A percentile compares a stretch with the other conserved stretches of the same genome.
phyloP scores from a whole-genome alignment of 1,140 invertebrate species.

The Diabrotica undecimpunctata region DNA sequence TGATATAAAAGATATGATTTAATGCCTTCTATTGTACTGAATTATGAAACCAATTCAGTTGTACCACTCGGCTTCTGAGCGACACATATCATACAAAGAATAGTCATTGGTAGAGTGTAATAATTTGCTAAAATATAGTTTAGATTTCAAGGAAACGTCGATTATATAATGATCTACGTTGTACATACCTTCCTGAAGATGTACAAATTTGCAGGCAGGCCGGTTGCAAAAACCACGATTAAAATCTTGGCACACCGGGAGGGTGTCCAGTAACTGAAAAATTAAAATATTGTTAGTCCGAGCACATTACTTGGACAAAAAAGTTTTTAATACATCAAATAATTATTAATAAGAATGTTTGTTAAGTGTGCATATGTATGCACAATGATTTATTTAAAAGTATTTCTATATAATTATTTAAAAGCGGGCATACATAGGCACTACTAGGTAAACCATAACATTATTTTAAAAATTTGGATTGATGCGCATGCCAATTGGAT shows the following conservation, averaged over 20 bases:
- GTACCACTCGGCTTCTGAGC: too few relatives aligned
- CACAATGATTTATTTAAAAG: constrained; percentile 17
- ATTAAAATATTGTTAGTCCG: constrained; percentile 13
- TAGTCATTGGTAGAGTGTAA: too few relatives aligned
- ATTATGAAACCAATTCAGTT: too few relatives aligned
- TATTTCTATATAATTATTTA: constrained; percentile 3
- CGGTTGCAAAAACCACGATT: constrained; percentile 92
- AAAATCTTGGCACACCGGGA: constrained; percentile 99
- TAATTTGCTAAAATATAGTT: too few relatives aligned
- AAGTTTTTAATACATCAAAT: background rate
- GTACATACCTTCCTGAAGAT: constrained; percentile 86
- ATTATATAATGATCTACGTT: too few relatives aligned
- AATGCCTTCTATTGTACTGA: too few relatives aligned
- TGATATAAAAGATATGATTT: too few relatives aligned
- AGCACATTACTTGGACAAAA: background rate
- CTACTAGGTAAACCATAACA: constrained; percentile 29
- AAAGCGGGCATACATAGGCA: constrained; percentile 40
- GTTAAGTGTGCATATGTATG: constrained; percentile 35
- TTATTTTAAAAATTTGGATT: constrained; percentile 12
- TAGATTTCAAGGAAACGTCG: too few relatives aligned
- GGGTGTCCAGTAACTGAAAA: constrained; percentile 99
- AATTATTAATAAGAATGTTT: constrained; percentile 12
- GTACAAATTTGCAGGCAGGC: constrained; percentile 93
- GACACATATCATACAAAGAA: too few relatives aligned
- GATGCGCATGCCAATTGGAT: constrained; percentile 37